Conservation (phyloP, 2,888 invertebrate genomes). For the Meiosimyza decipiens region DNA sequence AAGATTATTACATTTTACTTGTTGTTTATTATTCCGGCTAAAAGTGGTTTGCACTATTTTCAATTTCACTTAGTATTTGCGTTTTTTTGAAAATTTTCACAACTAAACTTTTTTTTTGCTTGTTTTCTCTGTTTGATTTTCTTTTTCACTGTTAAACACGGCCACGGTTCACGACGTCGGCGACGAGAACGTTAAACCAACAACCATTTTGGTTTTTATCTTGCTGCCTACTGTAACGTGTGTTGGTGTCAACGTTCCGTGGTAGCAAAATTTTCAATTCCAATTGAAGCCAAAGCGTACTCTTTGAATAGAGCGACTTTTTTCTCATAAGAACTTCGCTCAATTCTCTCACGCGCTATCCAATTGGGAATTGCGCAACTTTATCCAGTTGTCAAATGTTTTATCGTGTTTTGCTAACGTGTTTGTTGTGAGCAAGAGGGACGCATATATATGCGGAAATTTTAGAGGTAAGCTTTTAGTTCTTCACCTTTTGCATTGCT, state of each 20-base stretch:
- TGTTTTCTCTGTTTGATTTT: constrained; percentile 2
- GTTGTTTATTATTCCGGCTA: constrained; percentile 1
- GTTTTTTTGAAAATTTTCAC: constrained; percentile 25
- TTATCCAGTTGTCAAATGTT: too few relatives aligned
- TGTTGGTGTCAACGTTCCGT: constrained; percentile 46
- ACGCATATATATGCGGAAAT: too few relatives aligned
- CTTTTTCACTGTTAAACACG: constrained; percentile 20
- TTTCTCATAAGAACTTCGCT: constrained; percentile 22
- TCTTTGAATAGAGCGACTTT: not conserved
- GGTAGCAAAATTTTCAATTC: constrained; percentile 42
- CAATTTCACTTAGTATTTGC: constrained; percentile 12
- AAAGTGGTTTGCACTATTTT: too few relatives aligned
- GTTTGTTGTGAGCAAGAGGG: too few relatives aligned
- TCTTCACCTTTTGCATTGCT: too few relatives aligned
- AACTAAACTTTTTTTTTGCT: not conserved
- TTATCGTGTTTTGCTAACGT: too few relatives aligned
- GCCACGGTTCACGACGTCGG: constrained; percentile 31
- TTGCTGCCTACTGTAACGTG: constrained; percentile 55
- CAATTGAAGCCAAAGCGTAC: constrained; percentile 3
- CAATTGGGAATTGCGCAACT: too few relatives aligned
- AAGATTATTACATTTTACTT: constrained; percentile 3
- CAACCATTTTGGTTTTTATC: constrained; percentile 62
- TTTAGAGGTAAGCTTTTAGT: too few relatives aligned
- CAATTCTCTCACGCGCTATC: too few relatives aligned
- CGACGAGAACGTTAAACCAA: constrained; percentile 51